These are phyloP conservation scores for Acleris emargana DNA, from an alignment of 2,888 invertebrate species.

Conservation along the genomic window DNA sequence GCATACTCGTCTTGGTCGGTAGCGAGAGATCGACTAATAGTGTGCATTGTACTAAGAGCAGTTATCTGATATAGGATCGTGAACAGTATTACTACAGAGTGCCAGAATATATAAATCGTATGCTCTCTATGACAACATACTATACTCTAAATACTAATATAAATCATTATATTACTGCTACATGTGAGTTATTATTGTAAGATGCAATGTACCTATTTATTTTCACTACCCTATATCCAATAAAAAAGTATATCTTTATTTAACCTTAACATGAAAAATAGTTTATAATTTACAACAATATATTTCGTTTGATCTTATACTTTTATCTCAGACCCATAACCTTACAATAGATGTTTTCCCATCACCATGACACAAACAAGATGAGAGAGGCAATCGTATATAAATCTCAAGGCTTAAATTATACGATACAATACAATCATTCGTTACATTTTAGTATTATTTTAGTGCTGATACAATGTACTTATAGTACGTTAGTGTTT, in stretches of 20 bases:
- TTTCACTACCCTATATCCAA: slow-evolving; percentile 12
- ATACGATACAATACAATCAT: slow-evolving; percentile 33
- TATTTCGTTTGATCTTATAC: background rate
- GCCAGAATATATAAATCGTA: slow-evolving; percentile 52
- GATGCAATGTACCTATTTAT: slow-evolving; percentile 4
- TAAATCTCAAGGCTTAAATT: slow-evolving; percentile 37
- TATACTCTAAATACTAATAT: slow-evolving; percentile 32
- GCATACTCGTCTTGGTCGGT: slow-evolving; percentile 38
- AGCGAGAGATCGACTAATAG: slow-evolving; percentile 44
- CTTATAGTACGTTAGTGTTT: slow-evolving; percentile 60
- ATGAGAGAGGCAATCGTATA: slow-evolving; percentile 61
- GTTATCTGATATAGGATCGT: slow-evolving; percentile 37
- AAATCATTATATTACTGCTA: slow-evolving; percentile 25
- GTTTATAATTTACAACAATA: slow-evolving; percentile 5
- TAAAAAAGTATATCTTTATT: slow-evolving; percentile 7
- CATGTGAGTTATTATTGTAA: slow-evolving; percentile 7
- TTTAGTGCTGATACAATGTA: slow-evolving; percentile 50
- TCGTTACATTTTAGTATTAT: slow-evolving; percentile 40
- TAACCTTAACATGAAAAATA: background rate
- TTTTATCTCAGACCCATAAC: slow-evolving; percentile 42
- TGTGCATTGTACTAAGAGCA: slow-evolving; percentile 46
- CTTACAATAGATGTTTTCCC: slow-evolving; percentile 47
- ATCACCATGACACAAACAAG: slow-evolving; percentile 53
- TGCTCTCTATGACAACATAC: slow-evolving; percentile 47
- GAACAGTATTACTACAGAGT: slow-evolving; percentile 51